Conservation (phyloP, 2,797 vertebrate species). For the Staurois parvus region DNA sequence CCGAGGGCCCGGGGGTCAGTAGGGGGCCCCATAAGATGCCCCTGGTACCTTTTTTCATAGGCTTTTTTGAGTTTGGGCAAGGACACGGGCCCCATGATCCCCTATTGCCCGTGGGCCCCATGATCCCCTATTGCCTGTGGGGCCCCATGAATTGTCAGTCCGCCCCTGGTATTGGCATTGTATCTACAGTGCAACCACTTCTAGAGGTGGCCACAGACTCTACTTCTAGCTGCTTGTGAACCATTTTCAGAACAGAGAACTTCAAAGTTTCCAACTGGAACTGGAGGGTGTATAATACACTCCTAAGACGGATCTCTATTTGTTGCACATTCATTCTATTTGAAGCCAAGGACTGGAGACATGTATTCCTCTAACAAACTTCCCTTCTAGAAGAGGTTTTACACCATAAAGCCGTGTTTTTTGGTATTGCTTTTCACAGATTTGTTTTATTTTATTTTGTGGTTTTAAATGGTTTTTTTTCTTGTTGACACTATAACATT, state of each 20-base stretch:
- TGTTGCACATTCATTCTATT: neutral
- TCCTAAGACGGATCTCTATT: neutral
- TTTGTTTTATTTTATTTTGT: constrained; percentile 11
- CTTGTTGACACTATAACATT: constrained; percentile 12
- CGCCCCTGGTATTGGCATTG: neutral
- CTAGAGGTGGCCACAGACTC: neutral
- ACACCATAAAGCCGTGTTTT: neutral
- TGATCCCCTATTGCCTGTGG: no score
- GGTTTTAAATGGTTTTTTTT: constrained; percentile 4
- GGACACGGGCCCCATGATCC: no score
- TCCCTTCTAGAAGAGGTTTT: neutral
- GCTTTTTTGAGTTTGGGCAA: no score
- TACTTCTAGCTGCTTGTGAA: neutral
- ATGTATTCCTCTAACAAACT: neutral
- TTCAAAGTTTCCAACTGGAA: neutral
- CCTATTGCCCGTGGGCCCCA: no score
- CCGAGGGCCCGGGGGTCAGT: no score
- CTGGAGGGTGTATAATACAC: neutral
- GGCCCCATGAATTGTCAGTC: no score
- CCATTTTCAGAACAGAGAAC: neutral
- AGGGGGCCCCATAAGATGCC: no score
- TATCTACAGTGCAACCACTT: neutral
- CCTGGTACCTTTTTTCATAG: no score
- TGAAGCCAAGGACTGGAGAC: neutral
- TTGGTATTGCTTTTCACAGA: constrained; percentile 7